These are phyloP conservation scores for Alexandromys fortis DNA, from an alignment of 2,113 vertebrate genomes.

Conservation along the genomic window DNA sequence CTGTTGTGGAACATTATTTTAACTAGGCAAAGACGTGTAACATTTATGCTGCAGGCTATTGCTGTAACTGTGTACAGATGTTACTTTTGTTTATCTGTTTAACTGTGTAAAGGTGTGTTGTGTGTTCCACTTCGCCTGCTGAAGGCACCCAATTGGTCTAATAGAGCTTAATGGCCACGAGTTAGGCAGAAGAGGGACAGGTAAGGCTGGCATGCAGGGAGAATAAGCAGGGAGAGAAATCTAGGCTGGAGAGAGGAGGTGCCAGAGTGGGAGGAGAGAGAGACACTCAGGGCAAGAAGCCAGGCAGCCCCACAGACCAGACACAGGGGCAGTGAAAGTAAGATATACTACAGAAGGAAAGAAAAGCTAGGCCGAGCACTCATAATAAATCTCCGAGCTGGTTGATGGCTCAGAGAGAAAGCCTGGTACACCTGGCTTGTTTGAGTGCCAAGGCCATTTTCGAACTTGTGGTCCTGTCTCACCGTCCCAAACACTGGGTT, in stretches of 20 bases:
- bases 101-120: not conserved
- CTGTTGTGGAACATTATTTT: not conserved
- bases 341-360: too few relatives aligned
- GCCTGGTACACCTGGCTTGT: not conserved
- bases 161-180: not conserved
- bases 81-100: too few relatives aligned
- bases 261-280: not conserved
- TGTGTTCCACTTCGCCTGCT: not conserved
- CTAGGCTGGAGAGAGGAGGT: too few relatives aligned
- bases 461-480: not conserved
- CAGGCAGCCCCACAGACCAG: too few relatives aligned
- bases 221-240: not conserved
- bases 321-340: too few relatives aligned
- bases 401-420: too few relatives aligned
- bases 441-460: not conserved
- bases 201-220: not conserved
- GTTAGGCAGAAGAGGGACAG: not conserved
- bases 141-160: not conserved
- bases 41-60: too few relatives aligned
- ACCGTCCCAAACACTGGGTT: not conserved
- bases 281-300: not conserved
- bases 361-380: not conserved
- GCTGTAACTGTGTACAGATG: too few relatives aligned
- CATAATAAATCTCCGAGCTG: not conserved
- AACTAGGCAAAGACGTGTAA: not conserved